Evolutionary conservation across 2,797 vertebrate species (phyloP), one percentile per base, ranked within the genome.

Genomic region (Peromyscus eremicus): DNA sequence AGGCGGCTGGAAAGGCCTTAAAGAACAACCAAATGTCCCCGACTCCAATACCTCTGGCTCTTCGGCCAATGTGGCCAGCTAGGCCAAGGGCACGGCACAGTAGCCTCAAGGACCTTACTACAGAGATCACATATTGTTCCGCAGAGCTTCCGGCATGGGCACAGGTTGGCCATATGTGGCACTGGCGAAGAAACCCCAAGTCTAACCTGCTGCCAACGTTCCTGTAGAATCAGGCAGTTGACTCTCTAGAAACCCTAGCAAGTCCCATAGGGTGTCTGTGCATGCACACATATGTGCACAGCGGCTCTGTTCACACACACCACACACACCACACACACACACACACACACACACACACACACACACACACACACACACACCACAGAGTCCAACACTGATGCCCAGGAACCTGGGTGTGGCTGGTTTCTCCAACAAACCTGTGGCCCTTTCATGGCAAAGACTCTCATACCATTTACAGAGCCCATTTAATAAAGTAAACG

Each of bases 11-110:
- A 98, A 98, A 96, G 85, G 89, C 98, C 98, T 98, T 98, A 98
- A 98, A 99, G 99, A 99, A 99, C 99, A 99, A 99, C 98, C 98
- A 97, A 96, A 96, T 94, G 95, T 95, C 92, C 43, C 21, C 57
- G 84, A 84, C 96, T 96, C 97, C 83, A 82, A 95, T 92, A n/a
- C 43, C 64, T 92, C 93, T 25, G 92, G 97, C 92, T 94, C 92
- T 71, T 87, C 25, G 89, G 85, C 97, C 97, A 95, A 95, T 97
- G 95, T 97, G 97, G 97, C 94, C 96, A 89, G 92, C 73, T 34
- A 79, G 93, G 85, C 92, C 88, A 55, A 92, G 75, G 76, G 66
- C 40, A 10, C 9, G n/a, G 85, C 79, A 71, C 68, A 62, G 57
- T 23, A 64, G 92, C 73, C 57, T 76, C 92, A 14, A 29, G 60